These are phyloP conservation scores for Phyllostomus discolor DNA, from an alignment of 2,113 vertebrate species.

Conservation along the genomic window DNA sequence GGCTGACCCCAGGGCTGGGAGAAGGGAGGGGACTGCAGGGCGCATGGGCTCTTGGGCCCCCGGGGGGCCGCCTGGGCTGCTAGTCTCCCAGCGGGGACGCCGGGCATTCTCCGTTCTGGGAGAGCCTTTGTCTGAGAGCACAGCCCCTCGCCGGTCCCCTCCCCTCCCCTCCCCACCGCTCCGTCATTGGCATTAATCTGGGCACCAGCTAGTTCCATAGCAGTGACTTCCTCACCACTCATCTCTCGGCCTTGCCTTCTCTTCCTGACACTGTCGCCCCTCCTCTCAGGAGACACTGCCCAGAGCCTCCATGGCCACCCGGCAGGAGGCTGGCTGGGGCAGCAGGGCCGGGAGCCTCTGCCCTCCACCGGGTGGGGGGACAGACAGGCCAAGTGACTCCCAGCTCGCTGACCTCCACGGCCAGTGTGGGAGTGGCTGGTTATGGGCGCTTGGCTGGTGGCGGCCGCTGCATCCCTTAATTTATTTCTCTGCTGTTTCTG, in stretches of 20 bases:
- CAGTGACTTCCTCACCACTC: slow-evolving; percentile 51
- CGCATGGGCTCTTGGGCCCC: slow-evolving; percentile 21
- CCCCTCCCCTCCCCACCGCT: not conserved
- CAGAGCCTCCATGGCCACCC: slow-evolving; percentile 40
- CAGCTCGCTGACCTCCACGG: slow-evolving; percentile 15
- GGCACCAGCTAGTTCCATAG: slow-evolving; percentile 58
- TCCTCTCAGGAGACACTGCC: slow-evolving; percentile 68
- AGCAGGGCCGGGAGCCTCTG: slow-evolving; percentile 36
- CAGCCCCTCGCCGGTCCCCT: slow-evolving; percentile 12
- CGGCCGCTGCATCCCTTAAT: slow-evolving; percentile 75
- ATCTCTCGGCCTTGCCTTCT: slow-evolving; percentile 61
- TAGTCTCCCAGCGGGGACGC: not conserved
- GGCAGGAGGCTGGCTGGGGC: slow-evolving; percentile 46
- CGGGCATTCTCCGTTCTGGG: slow-evolving; percentile 34
- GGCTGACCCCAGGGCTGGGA: slow-evolving; percentile 36
- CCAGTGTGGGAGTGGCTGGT: slow-evolving; percentile 50
- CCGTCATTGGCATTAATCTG: slow-evolving; percentile 71
- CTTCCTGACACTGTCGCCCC: slow-evolving; percentile 64
- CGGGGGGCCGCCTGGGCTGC: slow-evolving; percentile 38
- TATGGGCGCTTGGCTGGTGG: slow-evolving; percentile 64
- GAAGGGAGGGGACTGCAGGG: slow-evolving; percentile 6
- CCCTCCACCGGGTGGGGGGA: not conserved
- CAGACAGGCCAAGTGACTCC: not conserved
- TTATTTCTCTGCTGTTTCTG: slow-evolving; percentile 77
- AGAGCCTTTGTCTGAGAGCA: slow-evolving; percentile 68